Conservation (phyloP, 1,140 invertebrate species). For the Drosophila funebris region DNA sequence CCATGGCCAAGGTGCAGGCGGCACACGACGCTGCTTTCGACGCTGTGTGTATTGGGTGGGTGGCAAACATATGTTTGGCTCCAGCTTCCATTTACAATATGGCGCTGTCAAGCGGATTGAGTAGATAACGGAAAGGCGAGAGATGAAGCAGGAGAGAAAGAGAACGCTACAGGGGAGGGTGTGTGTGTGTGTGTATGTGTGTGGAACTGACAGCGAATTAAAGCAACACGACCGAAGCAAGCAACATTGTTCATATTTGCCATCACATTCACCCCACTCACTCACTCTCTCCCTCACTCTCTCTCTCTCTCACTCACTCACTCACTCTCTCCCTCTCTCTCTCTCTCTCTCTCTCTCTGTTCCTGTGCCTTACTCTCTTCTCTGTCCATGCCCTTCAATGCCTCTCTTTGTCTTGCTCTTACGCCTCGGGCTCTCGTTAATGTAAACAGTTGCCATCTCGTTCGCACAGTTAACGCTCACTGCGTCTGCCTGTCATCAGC, state of each 20-base stretch:
- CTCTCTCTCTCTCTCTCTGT: background rate
- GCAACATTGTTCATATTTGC: slow-evolving; percentile 15
- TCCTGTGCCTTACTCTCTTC: background rate
- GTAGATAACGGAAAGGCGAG: slow-evolving; percentile 5
- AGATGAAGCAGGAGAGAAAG: background rate
- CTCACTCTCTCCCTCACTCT: background rate
- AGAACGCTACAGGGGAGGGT: background rate
- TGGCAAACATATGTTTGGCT: slow-evolving; percentile 70
- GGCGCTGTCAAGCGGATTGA: slow-evolving; percentile 28
- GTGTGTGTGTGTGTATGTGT: background rate
- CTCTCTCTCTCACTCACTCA: background rate
- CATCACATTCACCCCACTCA: slow-evolving; percentile 5
- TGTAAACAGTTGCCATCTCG: slow-evolving; percentile 27
- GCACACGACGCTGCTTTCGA: background rate
- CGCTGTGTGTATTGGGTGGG: slow-evolving; percentile 21
- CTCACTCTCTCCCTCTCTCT: background rate
- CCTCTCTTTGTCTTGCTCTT: slow-evolving; percentile 1
- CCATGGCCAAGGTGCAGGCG: slow-evolving; percentile 7
- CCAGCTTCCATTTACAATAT: slow-evolving; percentile 71
- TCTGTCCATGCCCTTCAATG: background rate
- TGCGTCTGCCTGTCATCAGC: slow-evolving; percentile 64
- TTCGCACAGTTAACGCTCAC: slow-evolving; percentile 1
- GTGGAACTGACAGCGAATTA: slow-evolving; percentile 56
- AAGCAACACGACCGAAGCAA: slow-evolving; percentile 36
- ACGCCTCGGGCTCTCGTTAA: background rate